Base-by-base conservation (phyloP, 2,888 invertebrate genomes). In the Cephus nigrinus region DNA sequence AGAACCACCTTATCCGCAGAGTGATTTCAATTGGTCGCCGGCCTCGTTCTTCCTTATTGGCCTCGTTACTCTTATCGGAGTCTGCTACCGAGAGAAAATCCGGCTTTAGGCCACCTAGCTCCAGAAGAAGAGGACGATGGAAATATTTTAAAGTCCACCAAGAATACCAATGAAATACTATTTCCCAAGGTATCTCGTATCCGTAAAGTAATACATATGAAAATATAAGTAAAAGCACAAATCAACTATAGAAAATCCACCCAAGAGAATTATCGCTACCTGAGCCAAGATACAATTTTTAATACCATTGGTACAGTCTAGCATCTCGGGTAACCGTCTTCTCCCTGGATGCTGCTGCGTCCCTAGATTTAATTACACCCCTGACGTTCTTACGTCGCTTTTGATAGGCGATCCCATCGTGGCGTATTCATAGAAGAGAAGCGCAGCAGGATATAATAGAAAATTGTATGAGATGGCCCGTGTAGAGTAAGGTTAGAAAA, bases 11-110 rank as follows among this genome's bases (percentile, higher is more conserved):
- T 31, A 12, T 33, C 55, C 55, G 55, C 32, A 33, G 71, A 33
- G 31, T 71, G 31, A 71, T 71, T 71, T 71, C 71, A 71, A 71
- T 71, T 71, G 71, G 71, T 31, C 33, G 71, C 11, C 31, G 31
- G 12, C 71, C 71, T 33, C 71, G 33, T 71, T 71, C 31, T 71
- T 71, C 33, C 33, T 71, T 31, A 71, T 71, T 33, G 71, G 71
- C 30, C 74, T 74, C 74, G 35, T 74, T 74, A 74, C 74, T 74
- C 35, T 74, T 74, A 35, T 71, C 31, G 31, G 12, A 33, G 23
- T 33, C 33, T 71, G 71, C 23, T 55, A 2, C 55, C 55, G 9
- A 55, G 55, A 55, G 55, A 55, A 23, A 55, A 55, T 55, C 55
- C 35, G 12, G 35, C 55, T 55, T 55, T 55, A 2, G 55, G 23